Evolutionary conservation across 2,888 invertebrate genomes (phyloP), one percentile per base, ranked within the genome.

Genomic region (Xestia c-nigrum): DNA sequence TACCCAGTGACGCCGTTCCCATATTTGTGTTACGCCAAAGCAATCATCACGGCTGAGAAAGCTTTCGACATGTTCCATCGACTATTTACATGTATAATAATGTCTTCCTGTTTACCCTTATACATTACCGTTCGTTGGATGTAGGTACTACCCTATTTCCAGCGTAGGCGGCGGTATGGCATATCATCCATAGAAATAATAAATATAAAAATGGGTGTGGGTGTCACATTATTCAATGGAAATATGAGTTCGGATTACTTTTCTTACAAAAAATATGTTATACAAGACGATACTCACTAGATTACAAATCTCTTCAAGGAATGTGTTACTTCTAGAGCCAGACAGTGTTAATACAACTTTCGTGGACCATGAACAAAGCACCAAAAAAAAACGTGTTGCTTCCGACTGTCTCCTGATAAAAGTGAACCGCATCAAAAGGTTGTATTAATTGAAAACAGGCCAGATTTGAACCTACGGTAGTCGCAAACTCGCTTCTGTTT

Each of bases 31-130:
- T 63, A 66, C 63, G 68, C 47, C 71, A 72, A 80, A 78, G 59
- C 63, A 85, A 84, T 78, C 75, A 83, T 71, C 61, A 73, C 47
- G 79, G n/a, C 43, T 74, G 80, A 81, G 50, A 52, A 74, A 76
- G 52, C 66, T 66, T 76, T 55, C 59, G 57, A 79, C 40, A 72
- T 76, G 63, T 78, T 80, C 46, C 52, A 64, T 76, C 40, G 66
- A 63, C 21, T 61, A 76, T 76, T 78, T 83, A 69, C 65, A 85
- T 75, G 59, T 47, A 65, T 75, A 75, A 75, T 73, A 72, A 72
- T 72, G 47, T 70, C 31, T 59, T 72, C 38, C 65, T 77, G 50
- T 68, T 70, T 75, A 72, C 52, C 31, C 52, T 40, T 31, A 52
- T 74, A 59, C 21, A 57, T 78, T 57, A 31, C 52, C 63, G 70